Base-by-base conservation (phyloP, 1,140 invertebrate species). In the Temnothorax curvispinosus region DNA sequence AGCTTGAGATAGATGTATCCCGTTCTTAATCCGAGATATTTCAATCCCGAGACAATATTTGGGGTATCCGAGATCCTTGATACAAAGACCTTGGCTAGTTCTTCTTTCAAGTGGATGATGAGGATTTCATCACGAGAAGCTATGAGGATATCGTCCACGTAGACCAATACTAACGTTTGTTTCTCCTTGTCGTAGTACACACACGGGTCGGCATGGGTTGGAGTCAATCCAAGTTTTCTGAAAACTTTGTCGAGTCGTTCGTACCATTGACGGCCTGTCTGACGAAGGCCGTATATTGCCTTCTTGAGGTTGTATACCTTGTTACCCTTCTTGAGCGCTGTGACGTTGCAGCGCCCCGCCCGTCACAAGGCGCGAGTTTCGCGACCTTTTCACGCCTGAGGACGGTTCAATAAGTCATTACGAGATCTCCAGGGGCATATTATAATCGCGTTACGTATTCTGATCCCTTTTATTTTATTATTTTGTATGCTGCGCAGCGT, bases 221-320 rank as follows among this genome's bases (percentile, higher is more conserved):
- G 7, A 8, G 4, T 64, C 4, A 64, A 3, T 4, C 27, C 71
- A 4, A 54, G 7, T 8, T 56, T 3, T 1, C 15, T 27, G 32
- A 74, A 32, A 0, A 4, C 21, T 3, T 4, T 7, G 32, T 38
- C 13, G 8, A 74, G 15, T 1, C 0, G 27, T 27, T 27, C 27
- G 7, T 74, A 15, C 32, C 71, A 74, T 32, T 56, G 71, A 5
- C 71, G 71, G 4, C 71, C 71, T 15, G 50, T 11, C 35, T 74
- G 71, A 2, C 32, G 44, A 35, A 74, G 50, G 3, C 71, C 50
- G 15, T 74, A 74, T 18, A 74, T 2, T 0, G 71, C 50, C 52
- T 56, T 74, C 0, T 74, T 38, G 5, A 74, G 32, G 0, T 56
- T 18, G 50, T 52, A 74, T 8, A 35, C 13, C 3, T 35, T 50